Percentiles rank a stretch among this genome's conserved stretches.
Conservation (phyloP, 2,888 invertebrate genomes). For the Crematogaster levior region DNA sequence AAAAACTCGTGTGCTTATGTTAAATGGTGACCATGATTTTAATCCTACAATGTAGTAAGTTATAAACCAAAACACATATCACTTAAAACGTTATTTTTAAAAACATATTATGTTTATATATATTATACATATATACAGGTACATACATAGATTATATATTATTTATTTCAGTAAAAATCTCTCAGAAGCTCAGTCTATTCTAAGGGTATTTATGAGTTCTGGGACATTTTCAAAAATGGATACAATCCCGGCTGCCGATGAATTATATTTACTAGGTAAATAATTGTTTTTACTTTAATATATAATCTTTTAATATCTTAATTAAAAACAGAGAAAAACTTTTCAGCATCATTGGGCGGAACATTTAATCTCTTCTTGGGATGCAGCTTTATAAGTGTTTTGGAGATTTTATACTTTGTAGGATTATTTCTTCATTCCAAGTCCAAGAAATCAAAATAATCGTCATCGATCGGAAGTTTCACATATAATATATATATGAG, state of each 20-base stretch:
- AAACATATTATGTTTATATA: background rate
- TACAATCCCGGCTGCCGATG: slow-evolving; percentile 58
- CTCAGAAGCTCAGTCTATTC: slow-evolving; percentile 30
- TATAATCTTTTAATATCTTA: slow-evolving; percentile 1
- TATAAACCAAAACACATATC: background rate
- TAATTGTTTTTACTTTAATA: background rate
- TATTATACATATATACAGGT: too few relatives aligned
- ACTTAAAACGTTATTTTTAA: background rate
- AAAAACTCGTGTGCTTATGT: background rate
- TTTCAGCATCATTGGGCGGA: slow-evolving; percentile 85
- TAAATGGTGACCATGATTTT: background rate
- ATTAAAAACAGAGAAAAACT: background rate
- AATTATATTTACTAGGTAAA: slow-evolving; percentile 66
- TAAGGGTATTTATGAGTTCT: slow-evolving; percentile 62
- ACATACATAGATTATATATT: too few relatives aligned
- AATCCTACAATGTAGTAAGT: slow-evolving; percentile 50
- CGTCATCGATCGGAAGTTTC: background rate
- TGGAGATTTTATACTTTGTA: slow-evolving; percentile 67
- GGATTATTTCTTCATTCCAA: slow-evolving; percentile 35
- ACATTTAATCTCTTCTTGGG: slow-evolving; percentile 85
- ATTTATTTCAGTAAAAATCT: slow-evolving; percentile 58
- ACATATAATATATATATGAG: too few relatives aligned
- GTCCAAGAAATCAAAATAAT: slow-evolving; percentile 28
- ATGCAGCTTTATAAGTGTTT: slow-evolving; percentile 83
- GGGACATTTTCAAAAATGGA: slow-evolving; percentile 25